Percentiles rank a stretch among this genome's conserved stretches.
These are phyloP conservation scores for Lutjanus argentimaculatus DNA, from an alignment of 2,797 vertebrate genomes.

Conservation along the genomic window DNA sequence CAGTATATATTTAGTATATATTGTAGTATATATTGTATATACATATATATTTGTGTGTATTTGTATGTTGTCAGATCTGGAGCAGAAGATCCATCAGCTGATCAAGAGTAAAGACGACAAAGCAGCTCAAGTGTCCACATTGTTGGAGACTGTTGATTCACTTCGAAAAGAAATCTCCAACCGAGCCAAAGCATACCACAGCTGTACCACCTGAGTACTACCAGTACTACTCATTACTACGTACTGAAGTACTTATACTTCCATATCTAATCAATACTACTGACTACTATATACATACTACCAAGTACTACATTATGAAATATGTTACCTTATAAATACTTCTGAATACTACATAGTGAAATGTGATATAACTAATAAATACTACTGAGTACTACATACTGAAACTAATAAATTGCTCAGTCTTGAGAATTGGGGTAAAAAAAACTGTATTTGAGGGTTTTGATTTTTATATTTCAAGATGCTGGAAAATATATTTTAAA, in stretches of 20 bases:
- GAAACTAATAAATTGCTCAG: background rate
- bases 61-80: conserved; percentile 85
- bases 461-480: no score
- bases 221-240: background rate
- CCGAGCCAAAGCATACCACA: conserved; percentile 73
- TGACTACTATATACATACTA: background rate
- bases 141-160: conserved; percentile 82
- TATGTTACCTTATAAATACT: background rate
- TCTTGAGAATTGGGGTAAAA: no score
- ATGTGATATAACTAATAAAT: no score
- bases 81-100: conserved; percentile 86
- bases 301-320: no score
- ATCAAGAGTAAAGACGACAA: conserved; percentile 85
- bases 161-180: conserved; percentile 84
- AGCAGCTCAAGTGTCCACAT: conserved; percentile 79
- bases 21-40: background rate
- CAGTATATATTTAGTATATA: background rate
- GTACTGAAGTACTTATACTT: background rate
- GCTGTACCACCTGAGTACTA: conserved; percentile 31
- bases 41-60: background rate
- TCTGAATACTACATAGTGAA: background rate
- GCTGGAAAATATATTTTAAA: no score
- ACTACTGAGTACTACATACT: background rate
- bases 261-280: background rate
- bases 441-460: no score